Conservation (phyloP, 2,113 vertebrate genomes). For the Rallus limicola region DNA sequence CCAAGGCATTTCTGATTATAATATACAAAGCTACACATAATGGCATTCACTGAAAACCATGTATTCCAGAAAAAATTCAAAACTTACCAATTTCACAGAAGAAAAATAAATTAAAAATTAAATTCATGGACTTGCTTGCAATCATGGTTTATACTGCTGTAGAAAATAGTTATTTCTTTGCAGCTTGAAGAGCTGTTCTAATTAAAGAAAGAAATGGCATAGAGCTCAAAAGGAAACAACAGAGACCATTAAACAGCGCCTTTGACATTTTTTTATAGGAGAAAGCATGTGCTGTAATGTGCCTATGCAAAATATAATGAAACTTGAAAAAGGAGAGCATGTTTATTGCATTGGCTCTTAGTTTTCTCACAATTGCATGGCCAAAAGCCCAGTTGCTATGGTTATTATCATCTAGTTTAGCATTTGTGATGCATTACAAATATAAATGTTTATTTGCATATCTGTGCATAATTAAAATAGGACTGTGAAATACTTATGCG, state of each 20-base stretch:
- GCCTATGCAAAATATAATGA: background rate
- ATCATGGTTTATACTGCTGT: background rate
- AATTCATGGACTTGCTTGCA: background rate
- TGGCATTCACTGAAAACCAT: background rate
- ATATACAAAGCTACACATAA: background rate
- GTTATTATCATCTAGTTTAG: background rate
- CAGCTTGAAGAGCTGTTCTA: background rate
- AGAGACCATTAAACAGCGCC: background rate
- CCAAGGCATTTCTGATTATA: background rate
- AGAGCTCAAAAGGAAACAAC: background rate
- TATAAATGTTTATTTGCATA: background rate
- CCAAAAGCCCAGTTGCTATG: background rate
- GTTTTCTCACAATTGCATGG: background rate
- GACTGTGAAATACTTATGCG: background rate
- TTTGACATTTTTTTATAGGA: background rate
- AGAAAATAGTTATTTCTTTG: background rate
- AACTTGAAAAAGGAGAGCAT: background rate
- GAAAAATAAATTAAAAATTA: background rate
- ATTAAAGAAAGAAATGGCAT: background rate
- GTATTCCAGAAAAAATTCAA: background rate
- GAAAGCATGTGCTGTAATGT: background rate
- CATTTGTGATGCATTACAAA: background rate
- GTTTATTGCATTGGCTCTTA: background rate
- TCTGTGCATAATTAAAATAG: background rate
- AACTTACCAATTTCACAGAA: background rate